phyloP scores from a whole-genome alignment of 2,888 invertebrate species.

The Chirona hameri region DNA sequence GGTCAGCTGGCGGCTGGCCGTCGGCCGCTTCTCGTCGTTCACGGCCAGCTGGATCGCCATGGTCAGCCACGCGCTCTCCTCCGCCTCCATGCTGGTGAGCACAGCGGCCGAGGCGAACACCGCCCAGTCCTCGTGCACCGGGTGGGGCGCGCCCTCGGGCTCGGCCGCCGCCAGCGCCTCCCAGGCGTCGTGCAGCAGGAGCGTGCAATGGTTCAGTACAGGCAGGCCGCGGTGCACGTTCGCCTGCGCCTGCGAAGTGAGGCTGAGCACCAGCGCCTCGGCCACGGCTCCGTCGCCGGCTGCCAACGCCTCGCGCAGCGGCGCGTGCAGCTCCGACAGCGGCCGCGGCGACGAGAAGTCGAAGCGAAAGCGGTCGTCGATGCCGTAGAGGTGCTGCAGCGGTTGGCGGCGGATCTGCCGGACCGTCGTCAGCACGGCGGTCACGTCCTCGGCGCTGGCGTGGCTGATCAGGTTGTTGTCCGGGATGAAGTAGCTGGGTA shows the following conservation, averaged over 20 bases:
- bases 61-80: background rate
- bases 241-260: background rate
- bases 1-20: background rate
- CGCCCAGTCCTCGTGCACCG: constrained; percentile 4
- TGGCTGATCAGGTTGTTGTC: background rate
- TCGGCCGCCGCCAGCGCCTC: background rate
- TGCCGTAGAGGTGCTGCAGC: constrained; percentile 5
- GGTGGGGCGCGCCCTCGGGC: background rate
- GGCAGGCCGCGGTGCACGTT: background rate
- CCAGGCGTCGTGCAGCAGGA: constrained; percentile 13
- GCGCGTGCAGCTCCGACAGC: background rate
- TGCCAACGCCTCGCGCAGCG: background rate
- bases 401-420: background rate
- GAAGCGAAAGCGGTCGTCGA: constrained; percentile 9
- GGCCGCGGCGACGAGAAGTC: background rate
- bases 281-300: background rate
- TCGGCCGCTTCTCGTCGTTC: background rate
- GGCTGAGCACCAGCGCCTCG: background rate
- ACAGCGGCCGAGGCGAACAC: background rate
- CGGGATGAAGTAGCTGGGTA: constrained; percentile 7
- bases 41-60: background rate
- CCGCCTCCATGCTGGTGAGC: background rate
- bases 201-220: background rate
- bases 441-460: background rate
- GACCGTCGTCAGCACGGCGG: background rate